Evolutionary conservation across 2,888 invertebrate genomes (phyloP).

Genomic region (Hirtodrosophila alboralis): DNA sequence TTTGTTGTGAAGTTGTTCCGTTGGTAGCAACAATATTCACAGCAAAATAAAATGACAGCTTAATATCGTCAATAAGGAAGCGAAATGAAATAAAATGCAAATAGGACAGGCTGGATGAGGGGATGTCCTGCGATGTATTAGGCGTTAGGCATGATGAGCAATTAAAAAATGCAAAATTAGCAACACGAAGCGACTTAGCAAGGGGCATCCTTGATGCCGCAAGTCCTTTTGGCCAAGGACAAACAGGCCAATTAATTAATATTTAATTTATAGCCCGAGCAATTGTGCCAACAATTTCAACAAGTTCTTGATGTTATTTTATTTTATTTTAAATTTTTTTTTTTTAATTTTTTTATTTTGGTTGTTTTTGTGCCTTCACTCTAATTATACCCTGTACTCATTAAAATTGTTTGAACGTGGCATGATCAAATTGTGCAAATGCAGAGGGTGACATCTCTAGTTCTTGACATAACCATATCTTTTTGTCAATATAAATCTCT

Average conservation of each 20-base stretch:
- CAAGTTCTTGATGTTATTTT: conserved; percentile 12
- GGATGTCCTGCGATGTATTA: conserved; percentile 1
- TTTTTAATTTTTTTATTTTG: background rate
- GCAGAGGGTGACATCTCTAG: too few relatives aligned
- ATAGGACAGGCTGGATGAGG: conserved; percentile 12
- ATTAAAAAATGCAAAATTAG: conserved; percentile 71
- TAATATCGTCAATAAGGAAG: conserved; percentile 39
- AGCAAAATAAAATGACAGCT: conserved; percentile 22
- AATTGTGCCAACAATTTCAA: conserved; percentile 53
- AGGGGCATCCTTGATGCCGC: conserved; percentile 10
- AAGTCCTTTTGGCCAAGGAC: conserved; percentile 15
- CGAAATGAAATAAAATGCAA: conserved; percentile 56
- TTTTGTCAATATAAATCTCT: too few relatives aligned
- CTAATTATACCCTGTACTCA: too few relatives aligned
- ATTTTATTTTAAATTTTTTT: too few relatives aligned
- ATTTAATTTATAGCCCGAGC: conserved; percentile 69
- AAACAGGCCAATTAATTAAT: conserved; percentile 70
- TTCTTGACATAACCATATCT: too few relatives aligned
- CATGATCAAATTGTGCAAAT: too few relatives aligned
- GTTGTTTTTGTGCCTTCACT: conserved; percentile 16
- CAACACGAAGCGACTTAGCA: conserved; percentile 13
- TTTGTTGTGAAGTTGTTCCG: conserved; percentile 15
- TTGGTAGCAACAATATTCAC: conserved; percentile 15
- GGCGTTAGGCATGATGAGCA: conserved; percentile 62
- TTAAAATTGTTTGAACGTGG: too few relatives aligned